Percentiles rank a stretch among this genome's conserved stretches.
These are phyloP conservation scores for Dendrolimus pini DNA, from an alignment of 2,888 invertebrate genomes.

Conservation along the genomic window DNA sequence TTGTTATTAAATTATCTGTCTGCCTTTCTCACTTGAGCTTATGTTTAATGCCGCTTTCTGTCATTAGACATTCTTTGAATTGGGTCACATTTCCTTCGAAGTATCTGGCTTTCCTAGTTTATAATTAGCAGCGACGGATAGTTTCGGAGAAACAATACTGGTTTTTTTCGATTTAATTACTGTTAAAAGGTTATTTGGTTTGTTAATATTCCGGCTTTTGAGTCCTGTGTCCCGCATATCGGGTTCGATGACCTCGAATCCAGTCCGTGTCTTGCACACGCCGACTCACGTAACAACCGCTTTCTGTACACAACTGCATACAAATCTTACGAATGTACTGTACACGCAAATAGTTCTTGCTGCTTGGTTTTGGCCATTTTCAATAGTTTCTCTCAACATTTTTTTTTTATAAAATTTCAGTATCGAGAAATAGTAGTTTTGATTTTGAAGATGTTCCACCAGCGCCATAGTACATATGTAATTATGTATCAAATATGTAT, in stretches of 20 bases:
- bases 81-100: not conserved
- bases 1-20: not conserved
- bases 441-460: too few relatives aligned
- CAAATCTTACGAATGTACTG: conserved; percentile 15
- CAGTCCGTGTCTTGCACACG: conserved; percentile 70
- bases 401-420: too few relatives aligned
- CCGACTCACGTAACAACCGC: conserved; percentile 65
- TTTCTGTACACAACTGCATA: conserved; percentile 43
- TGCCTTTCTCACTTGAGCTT: too few relatives aligned
- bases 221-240: conserved; percentile 68
- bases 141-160: conserved; percentile 6
- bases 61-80: not conserved
- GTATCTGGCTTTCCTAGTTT: not conserved
- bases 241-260: conserved; percentile 66
- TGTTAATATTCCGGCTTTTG: conserved; percentile 58
- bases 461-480: too few relatives aligned
- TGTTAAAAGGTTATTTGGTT: conserved; percentile 19
- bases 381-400: not conserved
- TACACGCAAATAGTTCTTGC: conserved; percentile 2
- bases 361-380: conserved; percentile 11
- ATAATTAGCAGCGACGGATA: not conserved
- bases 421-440: too few relatives aligned
- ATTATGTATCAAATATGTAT: too few relatives aligned
- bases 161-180: conserved; percentile 8
- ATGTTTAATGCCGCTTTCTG: not conserved